Conservation (phyloP, 2,888 invertebrate species). For the Baccha elongata region DNA sequence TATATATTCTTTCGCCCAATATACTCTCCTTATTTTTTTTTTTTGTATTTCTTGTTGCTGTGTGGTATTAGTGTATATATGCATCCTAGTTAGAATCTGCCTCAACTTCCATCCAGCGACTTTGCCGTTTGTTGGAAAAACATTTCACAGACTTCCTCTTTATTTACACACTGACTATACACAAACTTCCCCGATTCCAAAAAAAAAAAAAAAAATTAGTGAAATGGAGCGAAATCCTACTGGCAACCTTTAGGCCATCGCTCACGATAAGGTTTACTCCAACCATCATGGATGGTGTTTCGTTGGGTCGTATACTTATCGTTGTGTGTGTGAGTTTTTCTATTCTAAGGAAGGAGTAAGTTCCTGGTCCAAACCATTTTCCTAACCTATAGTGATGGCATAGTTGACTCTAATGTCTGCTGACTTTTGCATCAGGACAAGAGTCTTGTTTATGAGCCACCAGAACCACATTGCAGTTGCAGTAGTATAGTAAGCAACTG, state of each 20-base stretch:
- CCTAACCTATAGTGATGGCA: constrained; percentile 64
- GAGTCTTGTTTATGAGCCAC: constrained; percentile 65
- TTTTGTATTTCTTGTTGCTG: constrained; percentile 35
- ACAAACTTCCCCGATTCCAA: constrained; percentile 14
- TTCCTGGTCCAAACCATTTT: constrained; percentile 57
- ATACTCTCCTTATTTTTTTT: constrained; percentile 30
- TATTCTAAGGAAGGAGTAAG: constrained; percentile 27
- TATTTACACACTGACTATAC: constrained; percentile 31
- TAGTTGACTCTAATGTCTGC: constrained; percentile 72
- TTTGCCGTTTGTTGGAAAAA: constrained; percentile 30
- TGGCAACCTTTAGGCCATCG: constrained; percentile 35
- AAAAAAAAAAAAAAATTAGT: constrained; percentile 30
- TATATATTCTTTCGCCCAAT: constrained; percentile 12
- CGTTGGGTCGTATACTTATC: constrained; percentile 20
- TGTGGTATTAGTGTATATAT: constrained; percentile 18
- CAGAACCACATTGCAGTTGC: constrained; percentile 20
- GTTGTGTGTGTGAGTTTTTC: not conserved
- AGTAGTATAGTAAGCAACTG: not conserved
- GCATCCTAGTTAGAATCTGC: constrained; percentile 29
- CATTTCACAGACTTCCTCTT: constrained; percentile 42
- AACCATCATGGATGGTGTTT: constrained; percentile 34
- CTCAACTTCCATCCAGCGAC: constrained; percentile 49
- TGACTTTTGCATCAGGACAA: constrained; percentile 69
- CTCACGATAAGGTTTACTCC: constrained; percentile 56
- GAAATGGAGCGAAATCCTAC: constrained; percentile 62